These are phyloP conservation scores for Synchiropus splendidus DNA, from an alignment of 2,113 vertebrate species.

Conservation along the genomic window DNA sequence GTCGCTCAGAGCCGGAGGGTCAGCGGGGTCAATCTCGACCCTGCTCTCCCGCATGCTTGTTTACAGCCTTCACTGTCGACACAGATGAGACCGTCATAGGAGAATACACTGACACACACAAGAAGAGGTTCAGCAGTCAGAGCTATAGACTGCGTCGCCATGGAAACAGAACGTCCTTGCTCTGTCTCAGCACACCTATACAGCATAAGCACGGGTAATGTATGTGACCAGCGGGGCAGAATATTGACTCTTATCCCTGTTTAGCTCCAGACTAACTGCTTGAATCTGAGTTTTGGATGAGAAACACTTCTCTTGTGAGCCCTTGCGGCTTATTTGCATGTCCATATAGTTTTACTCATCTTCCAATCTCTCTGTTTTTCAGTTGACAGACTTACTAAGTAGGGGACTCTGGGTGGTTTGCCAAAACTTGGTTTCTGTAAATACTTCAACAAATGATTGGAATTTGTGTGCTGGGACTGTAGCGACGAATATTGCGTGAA, in stretches of 20 bases:
- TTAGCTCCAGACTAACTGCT: not conserved
- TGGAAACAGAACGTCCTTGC: conserved; percentile 41
- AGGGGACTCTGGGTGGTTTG: too few relatives aligned
- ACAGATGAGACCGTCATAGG: conserved; percentile 27
- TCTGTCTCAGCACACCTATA: conserved; percentile 31
- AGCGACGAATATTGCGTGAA: too few relatives aligned
- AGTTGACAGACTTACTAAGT: too few relatives aligned
- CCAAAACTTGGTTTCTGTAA: too few relatives aligned
- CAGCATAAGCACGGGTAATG: conserved; percentile 1
- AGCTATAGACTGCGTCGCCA: conserved; percentile 40
- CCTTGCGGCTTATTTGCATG: too few relatives aligned
- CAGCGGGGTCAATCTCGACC: conserved; percentile 31
- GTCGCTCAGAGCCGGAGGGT: conserved; percentile 24
- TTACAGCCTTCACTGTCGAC: conserved; percentile 41
- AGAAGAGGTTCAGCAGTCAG: conserved; percentile 4
- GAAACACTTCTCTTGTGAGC: not conserved
- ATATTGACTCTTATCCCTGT: not conserved
- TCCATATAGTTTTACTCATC: too few relatives aligned
- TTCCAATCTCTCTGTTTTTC: too few relatives aligned
- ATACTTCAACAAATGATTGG: too few relatives aligned
- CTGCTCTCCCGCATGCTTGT: conserved; percentile 29
- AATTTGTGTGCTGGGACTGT: too few relatives aligned
- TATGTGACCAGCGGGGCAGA: not conserved
- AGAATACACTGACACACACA: not conserved
- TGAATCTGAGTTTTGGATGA: not conserved